These are phyloP conservation scores for Anolis carolinensis DNA, from an alignment of 2,113 vertebrate genomes.

Conservation along the genomic window DNA sequence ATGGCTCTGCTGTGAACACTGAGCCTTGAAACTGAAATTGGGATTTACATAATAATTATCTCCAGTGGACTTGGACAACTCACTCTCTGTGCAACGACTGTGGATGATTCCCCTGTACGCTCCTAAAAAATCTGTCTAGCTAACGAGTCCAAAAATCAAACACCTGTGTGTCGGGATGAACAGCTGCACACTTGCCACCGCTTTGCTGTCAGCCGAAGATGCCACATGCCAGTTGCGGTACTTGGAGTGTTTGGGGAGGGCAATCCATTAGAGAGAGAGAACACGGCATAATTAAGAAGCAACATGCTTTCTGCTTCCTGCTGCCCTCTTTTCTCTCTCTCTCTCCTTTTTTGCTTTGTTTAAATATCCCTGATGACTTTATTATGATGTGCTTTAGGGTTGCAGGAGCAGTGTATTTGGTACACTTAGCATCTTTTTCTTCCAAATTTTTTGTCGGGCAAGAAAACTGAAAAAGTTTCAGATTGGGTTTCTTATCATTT, in stretches of 20 bases:
- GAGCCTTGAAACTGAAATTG: conserved; percentile 6
- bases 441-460: conserved; percentile 48
- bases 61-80: conserved; percentile 57
- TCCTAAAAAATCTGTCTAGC: conserved; percentile 73
- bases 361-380: conserved; percentile 54
- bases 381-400: conserved; percentile 45
- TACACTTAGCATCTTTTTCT: conserved; percentile 36
- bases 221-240: conserved; percentile 72
- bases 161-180: conserved; percentile 74
- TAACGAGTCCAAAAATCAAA: conserved; percentile 64
- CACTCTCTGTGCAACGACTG: conserved; percentile 55
- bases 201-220: conserved; percentile 62
- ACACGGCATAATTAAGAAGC: conserved; percentile 71
- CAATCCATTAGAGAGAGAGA: conserved; percentile 70
- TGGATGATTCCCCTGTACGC: conserved; percentile 68
- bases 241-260: conserved; percentile 63
- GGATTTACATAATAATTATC: conserved; percentile 72
- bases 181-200: conserved; percentile 70
- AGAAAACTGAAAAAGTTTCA: conserved; percentile 43
- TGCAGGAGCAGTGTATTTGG: conserved; percentile 37
- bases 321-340: conserved; percentile 45
- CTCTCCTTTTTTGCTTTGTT: conserved; percentile 39
- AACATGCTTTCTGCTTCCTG: conserved; percentile 64
- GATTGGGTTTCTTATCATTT: neutral
- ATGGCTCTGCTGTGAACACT: neutral